Evolutionary conservation across 2,888 invertebrate genomes (phyloP).

Genomic region (Nephrotoma guestfalica): DNA sequence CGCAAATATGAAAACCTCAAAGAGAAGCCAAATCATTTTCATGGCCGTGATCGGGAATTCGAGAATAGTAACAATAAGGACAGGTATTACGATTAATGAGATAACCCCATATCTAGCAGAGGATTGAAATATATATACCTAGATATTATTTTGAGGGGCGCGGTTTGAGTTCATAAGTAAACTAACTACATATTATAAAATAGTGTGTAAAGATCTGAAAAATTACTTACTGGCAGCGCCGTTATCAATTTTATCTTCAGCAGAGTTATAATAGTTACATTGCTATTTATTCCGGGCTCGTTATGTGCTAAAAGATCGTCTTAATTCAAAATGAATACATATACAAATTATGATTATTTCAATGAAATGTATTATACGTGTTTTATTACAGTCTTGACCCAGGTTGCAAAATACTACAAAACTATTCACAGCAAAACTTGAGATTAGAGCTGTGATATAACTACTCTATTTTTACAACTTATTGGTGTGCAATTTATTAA

Average conservation of each 20-base stretch:
- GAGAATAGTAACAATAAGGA: constrained; percentile 10
- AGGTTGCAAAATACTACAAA: too few relatives aligned
- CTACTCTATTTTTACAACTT: too few relatives aligned
- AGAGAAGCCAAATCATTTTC: neutral
- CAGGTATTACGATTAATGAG: constrained; percentile 3
- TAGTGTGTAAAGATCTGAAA: neutral
- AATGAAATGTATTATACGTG: neutral
- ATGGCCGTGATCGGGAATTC: neutral
- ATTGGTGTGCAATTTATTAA: too few relatives aligned
- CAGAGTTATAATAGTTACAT: neutral
- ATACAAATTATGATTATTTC: neutral
- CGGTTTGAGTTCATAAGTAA: neutral
- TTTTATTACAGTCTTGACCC: too few relatives aligned
- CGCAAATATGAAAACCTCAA: constrained; percentile 19
- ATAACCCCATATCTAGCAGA: neutral
- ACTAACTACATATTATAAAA: neutral
- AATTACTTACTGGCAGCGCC: neutral
- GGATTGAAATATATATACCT: neutral
- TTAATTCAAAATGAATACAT: neutral
- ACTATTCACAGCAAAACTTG: too few relatives aligned
- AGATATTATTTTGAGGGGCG: neutral
- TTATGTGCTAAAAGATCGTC: neutral
- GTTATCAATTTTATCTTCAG: neutral
- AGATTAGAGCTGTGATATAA: too few relatives aligned
- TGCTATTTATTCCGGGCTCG: neutral